phyloP scores from a whole-genome alignment of 2,888 invertebrate genomes.

The Orchesellides sinensis region DNA sequence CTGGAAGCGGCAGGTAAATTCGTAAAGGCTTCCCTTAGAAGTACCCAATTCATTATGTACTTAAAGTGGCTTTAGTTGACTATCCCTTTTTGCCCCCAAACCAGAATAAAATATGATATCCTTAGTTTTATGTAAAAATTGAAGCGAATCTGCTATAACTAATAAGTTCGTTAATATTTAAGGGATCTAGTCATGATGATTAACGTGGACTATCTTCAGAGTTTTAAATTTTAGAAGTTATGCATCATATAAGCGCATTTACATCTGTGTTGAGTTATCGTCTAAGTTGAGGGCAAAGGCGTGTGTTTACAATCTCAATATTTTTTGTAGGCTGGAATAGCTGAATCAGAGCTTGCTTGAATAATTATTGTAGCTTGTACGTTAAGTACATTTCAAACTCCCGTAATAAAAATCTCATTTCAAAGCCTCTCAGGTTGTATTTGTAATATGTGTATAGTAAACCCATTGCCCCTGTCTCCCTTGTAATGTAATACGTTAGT shows the following conservation, averaged over 20 bases:
- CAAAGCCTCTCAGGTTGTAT: background rate
- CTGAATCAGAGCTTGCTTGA: background rate
- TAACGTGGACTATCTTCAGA: conserved; percentile 45
- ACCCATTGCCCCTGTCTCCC: background rate
- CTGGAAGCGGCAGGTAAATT: background rate
- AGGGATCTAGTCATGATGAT: conserved; percentile 48
- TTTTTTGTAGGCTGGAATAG: background rate
- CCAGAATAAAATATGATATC: background rate
- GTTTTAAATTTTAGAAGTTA: conserved; percentile 16
- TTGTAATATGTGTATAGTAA: background rate
- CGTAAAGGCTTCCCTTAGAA: background rate
- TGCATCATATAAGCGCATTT: conserved; percentile 9
- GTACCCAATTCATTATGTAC: background rate
- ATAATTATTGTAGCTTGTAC: background rate
- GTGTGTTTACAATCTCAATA: background rate
- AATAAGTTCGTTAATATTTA: background rate
- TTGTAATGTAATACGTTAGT: background rate
- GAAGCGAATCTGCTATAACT: too few relatives aligned
- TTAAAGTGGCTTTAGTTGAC: too few relatives aligned
- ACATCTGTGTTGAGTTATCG: too few relatives aligned
- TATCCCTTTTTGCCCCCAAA: too few relatives aligned
- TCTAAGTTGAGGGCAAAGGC: background rate
- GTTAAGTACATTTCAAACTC: background rate
- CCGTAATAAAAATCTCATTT: background rate
- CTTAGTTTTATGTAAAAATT: too few relatives aligned